These are phyloP conservation scores for Coelopa frigida DNA, from an alignment of 1,140 invertebrate species.

Conservation along the genomic window DNA sequence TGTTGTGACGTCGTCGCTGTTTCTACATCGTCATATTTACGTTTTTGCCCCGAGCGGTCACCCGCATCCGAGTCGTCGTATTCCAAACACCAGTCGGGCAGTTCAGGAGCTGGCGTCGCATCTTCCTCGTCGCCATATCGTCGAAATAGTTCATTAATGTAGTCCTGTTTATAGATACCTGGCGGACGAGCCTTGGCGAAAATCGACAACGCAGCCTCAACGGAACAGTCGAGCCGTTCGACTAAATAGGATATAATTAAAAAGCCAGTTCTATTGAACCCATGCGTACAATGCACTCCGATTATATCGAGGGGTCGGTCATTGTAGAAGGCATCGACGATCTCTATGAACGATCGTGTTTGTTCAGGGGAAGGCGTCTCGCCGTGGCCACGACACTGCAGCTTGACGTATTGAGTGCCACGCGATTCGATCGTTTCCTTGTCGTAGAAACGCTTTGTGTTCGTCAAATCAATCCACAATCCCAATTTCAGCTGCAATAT, in stretches of 20 bases:
- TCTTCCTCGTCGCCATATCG: constrained; percentile 73
- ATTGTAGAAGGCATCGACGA: constrained; percentile 72
- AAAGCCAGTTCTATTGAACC: constrained; percentile 97
- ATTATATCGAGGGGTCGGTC: constrained; percentile 73
- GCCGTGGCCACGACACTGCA: constrained; percentile 79
- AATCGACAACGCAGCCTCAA: constrained; percentile 70
- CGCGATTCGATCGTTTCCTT: constrained; percentile 65
- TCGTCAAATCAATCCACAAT: constrained; percentile 94
- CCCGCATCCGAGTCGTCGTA: constrained; percentile 33
- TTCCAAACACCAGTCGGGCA: constrained; percentile 73
- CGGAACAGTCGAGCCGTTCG: constrained; percentile 64
- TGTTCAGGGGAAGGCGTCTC: constrained; percentile 73
- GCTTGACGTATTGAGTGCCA: constrained; percentile 74
- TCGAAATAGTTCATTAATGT: constrained; percentile 62
- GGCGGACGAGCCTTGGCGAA: constrained; percentile 68
- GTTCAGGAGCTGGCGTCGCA: constrained; percentile 60
- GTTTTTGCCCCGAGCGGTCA: constrained; percentile 1
- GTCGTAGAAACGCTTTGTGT: constrained; percentile 89
- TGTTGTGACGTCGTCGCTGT: constrained; percentile 1
- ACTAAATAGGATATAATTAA: constrained; percentile 87
- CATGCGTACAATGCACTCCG: constrained; percentile 97
- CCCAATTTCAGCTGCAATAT: constrained; percentile 71
- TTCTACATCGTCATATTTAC: constrained; percentile 11
- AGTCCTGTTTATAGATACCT: constrained; percentile 74
- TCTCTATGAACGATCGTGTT: constrained; percentile 65